phyloP scores from a whole-genome alignment of 2,888 invertebrate species.

The Cantharis nigra region DNA sequence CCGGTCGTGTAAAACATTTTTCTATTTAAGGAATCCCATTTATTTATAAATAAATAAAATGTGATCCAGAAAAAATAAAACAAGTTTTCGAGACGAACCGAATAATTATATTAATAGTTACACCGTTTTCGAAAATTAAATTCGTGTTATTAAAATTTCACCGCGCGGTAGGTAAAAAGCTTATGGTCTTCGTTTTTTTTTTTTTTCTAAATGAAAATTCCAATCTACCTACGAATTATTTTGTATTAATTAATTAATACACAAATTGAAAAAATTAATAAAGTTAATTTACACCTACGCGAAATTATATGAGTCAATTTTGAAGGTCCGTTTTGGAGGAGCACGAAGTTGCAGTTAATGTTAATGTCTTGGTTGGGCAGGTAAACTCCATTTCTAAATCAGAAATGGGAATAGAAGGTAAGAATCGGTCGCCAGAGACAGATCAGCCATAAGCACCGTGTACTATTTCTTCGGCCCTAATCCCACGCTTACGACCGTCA shows the following conservation, averaged over 20 bases:
- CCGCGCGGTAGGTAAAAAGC: not conserved
- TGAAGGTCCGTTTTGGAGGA: not conserved
- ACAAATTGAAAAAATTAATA: not conserved
- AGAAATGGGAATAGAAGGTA: conserved; percentile 32
- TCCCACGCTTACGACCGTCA: conserved; percentile 39
- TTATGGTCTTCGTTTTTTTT: not conserved
- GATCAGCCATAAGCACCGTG: conserved; percentile 39
- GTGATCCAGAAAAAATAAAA: not conserved
- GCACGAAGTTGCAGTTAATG: not conserved
- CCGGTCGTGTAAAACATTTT: not conserved
- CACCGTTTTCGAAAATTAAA: not conserved
- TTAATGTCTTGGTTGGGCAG: conserved; percentile 8
- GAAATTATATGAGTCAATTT: not conserved
- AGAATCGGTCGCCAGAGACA: conserved; percentile 40
- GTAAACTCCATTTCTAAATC: conserved; percentile 28
- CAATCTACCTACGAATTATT: not conserved
- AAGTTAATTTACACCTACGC: not conserved
- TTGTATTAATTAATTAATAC: conserved; percentile 1
- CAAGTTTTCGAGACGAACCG: not conserved
- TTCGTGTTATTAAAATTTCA: not conserved
- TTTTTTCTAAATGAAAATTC: not conserved
- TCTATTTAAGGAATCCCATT: not conserved
- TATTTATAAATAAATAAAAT: not conserved
- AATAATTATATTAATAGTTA: not conserved
- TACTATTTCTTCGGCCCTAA: conserved; percentile 37